Conservation (phyloP, 2,888 invertebrate species). For the Poecilus cupreus region DNA sequence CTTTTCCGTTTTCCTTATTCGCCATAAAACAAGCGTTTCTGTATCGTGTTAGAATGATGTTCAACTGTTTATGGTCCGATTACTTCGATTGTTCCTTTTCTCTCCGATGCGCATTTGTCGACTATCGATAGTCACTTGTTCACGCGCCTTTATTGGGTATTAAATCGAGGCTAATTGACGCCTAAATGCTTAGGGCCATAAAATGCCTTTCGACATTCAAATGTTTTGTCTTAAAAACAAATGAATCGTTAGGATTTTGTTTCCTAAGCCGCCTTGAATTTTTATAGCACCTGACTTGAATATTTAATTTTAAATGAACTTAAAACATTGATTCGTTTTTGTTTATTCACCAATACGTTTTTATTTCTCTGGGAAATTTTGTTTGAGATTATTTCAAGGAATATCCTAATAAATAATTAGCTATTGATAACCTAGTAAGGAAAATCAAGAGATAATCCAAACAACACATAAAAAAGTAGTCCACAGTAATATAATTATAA, state of each 20-base stretch:
- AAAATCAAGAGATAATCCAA: no score
- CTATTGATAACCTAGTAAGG: no score
- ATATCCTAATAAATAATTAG: no score
- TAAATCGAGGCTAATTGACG: conserved; percentile 29
- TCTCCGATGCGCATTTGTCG: background rate
- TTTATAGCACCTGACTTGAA: conserved; percentile 3
- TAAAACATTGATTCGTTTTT: no score
- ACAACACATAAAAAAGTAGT: no score
- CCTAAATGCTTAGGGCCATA: conserved; percentile 4
- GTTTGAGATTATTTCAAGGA: no score
- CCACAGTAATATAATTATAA: no score
- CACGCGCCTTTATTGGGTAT: conserved; percentile 3
- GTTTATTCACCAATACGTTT: background rate
- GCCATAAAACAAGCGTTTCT: background rate
- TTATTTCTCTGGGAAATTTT: background rate
- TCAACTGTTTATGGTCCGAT: background rate
- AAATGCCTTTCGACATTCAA: conserved; percentile 8
- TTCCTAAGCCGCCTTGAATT: background rate
- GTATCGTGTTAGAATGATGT: background rate
- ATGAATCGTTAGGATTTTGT: background rate
- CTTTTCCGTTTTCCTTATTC: background rate
- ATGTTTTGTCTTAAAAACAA: conserved; percentile 7
- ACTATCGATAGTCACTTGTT: background rate
- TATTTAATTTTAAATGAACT: background rate
- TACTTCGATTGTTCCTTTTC: background rate